Conservation (phyloP, 2,888 invertebrate species). For the Trypoxylon attenuatum region DNA sequence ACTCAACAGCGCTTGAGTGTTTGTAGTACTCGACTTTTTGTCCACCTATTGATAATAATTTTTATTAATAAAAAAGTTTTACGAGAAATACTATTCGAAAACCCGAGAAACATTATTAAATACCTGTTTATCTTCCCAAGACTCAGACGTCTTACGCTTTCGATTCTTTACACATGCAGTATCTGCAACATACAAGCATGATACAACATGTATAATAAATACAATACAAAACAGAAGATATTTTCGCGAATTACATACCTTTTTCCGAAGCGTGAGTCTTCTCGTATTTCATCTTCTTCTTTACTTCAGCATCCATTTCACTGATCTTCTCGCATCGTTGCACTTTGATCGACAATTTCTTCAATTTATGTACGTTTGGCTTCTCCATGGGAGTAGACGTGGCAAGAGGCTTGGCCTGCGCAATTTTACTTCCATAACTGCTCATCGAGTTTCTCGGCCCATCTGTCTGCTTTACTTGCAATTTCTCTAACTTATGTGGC, state of each 20-base stretch:
- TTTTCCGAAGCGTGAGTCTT: slow-evolving; percentile 17
- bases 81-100: not conserved
- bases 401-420: slow-evolving; percentile 55
- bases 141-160: slow-evolving; percentile 54
- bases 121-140: slow-evolving; percentile 58
- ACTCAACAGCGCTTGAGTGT: slow-evolving; percentile 58
- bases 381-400: slow-evolving; percentile 62
- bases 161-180: slow-evolving; percentile 39
- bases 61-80: not conserved
- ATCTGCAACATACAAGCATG: slow-evolving; percentile 46
- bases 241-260: slow-evolving; percentile 14
- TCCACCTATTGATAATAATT: slow-evolving; percentile 47
- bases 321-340: slow-evolving; percentile 10
- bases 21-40: slow-evolving; percentile 51
- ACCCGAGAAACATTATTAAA: not conserved
- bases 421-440: slow-evolving; percentile 18
- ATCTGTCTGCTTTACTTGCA: not conserved
- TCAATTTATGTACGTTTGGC: slow-evolving; percentile 20
- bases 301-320: slow-evolving; percentile 7
- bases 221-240: not conserved
- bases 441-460: slow-evolving; percentile 11
- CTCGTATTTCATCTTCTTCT: slow-evolving; percentile 19
- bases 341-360: slow-evolving; percentile 23
- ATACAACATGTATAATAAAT: not conserved
- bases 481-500: slow-evolving; percentile 32